Evolutionary conservation across 2,113 vertebrate species (phyloP), one percentile per base, ranked within the genome.

Genomic region (Psophia crepitans): DNA sequence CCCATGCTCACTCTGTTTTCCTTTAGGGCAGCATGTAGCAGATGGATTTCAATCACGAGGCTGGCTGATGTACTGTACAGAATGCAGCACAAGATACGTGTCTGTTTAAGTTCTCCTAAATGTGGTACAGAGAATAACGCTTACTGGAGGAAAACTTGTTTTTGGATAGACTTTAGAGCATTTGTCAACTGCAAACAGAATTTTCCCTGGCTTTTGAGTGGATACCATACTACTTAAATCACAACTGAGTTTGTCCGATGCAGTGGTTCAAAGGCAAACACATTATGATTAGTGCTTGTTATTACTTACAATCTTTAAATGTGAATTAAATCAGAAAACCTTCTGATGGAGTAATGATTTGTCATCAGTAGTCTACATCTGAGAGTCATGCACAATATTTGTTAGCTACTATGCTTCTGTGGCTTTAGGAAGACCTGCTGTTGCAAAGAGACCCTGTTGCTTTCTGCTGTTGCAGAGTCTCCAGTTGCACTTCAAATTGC

Each of bases 41-140:
- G 41, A 78, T 71, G 70, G 43, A 63, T 71, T 90, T 82, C 56
- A 87, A 75, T 87, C 61, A n/a, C 12, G 32, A 35, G 14, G 37
- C 17, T 71, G 60, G n/a, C 41, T 81, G 46, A 26, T 24, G 8
- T 43, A 33, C 12, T 0, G 0, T 43, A 35, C 11, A 94, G 39
- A 78, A 56, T 73, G 19, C 33, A 75, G 64, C 32, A 49, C 9
- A 35, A 64, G 41, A 57, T 41, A 28, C 1, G 1, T 39, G 12
- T 26, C 23, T 78, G 15, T 54, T 33, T 89, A 89, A 76, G 53
- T 69, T 83, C 49, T 65, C 20, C 22, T 65, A 15, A 75, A 56
- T 8, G 41, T 71, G 18, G 8, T 82, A 57, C 44, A 41, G n/a
- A 65, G 43, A 68, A 49, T 78, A 87, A 48, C 1, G 2, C 12